phyloP scores from a whole-genome alignment of 1,140 invertebrate species.

The Forficula auricularia region DNA sequence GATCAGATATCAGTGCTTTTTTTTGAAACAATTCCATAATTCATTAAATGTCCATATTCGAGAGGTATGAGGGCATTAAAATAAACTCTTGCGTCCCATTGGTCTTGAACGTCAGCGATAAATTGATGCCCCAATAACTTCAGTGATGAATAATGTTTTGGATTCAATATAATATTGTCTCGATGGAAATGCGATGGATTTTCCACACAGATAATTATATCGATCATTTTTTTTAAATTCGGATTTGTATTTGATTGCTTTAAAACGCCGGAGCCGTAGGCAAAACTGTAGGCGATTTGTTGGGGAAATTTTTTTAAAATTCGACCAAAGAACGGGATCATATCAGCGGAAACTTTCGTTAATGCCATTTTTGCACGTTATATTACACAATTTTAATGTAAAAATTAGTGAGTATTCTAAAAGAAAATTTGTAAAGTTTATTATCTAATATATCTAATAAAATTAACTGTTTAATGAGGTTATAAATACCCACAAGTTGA shows the following conservation, averaged over 20 bases:
- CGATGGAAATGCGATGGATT: constrained; percentile 70
- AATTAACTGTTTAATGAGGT: too few species aligned
- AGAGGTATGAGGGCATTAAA: constrained; percentile 85
- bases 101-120: constrained; percentile 61
- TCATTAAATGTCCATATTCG: constrained; percentile 47
- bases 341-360: not conserved
- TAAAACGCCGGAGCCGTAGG: constrained; percentile 86
- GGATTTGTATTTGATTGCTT: constrained; percentile 42
- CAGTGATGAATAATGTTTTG: constrained; percentile 72
- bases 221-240: constrained; percentile 60
- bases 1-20: constrained; percentile 67
- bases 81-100: constrained; percentile 74
- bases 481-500: too few species aligned
- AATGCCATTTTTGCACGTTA: not conserved
- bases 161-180: constrained; percentile 67
- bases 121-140: constrained; percentile 52
- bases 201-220: constrained; percentile 83
- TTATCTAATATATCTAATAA: too few species aligned
- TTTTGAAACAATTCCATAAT: constrained; percentile 86
- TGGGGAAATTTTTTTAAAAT: constrained; percentile 51
- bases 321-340: constrained; percentile 32
- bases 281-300: constrained; percentile 65
- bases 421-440: too few species aligned
- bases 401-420: too few species aligned
- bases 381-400: too few species aligned